These are phyloP conservation scores for Periophthalmodon schlosseri DNA, from an alignment of 2,113 vertebrate genomes.

Conservation along the genomic window DNA sequence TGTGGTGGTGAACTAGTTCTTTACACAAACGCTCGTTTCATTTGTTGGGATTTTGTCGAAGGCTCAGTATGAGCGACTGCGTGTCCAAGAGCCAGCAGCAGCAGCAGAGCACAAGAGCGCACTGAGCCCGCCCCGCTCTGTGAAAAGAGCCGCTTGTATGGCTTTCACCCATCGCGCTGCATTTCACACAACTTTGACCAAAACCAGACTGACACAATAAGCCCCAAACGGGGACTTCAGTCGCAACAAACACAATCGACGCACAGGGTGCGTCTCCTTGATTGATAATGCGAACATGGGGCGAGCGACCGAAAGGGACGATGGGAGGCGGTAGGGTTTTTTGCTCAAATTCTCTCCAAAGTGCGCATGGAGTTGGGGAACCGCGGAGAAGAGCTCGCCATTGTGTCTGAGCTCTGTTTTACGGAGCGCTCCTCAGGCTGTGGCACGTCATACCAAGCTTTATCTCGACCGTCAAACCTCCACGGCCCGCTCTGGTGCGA, in stretches of 20 bases:
- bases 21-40: conserved; percentile 21
- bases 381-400: conserved; percentile 59
- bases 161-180: conserved; percentile 42
- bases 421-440: conserved; percentile 67
- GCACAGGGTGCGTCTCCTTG: conserved; percentile 39
- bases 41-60: conserved; percentile 31
- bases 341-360: conserved; percentile 59
- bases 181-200: conserved; percentile 65
- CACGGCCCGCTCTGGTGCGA: conserved; percentile 43
- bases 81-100: conserved; percentile 56
- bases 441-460: conserved; percentile 28
- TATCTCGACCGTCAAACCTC: conserved; percentile 35
- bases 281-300: conserved; percentile 34
- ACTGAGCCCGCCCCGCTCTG: conserved; percentile 68
- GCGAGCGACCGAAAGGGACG: conserved; percentile 40
- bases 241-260: conserved; percentile 8
- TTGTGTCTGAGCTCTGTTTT: conserved; percentile 57
- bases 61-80: conserved; percentile 60
- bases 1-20: conserved; percentile 40
- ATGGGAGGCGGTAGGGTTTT: conserved; percentile 46
- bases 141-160: conserved; percentile 53
- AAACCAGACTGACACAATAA: conserved; percentile 33
- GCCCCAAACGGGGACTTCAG: conserved; percentile 2
- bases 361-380: conserved; percentile 71
- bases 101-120: conserved; percentile 67